phyloP scores from a whole-genome alignment of 2,888 invertebrate genomes.

The Trileptium ribeirensis region DNA sequence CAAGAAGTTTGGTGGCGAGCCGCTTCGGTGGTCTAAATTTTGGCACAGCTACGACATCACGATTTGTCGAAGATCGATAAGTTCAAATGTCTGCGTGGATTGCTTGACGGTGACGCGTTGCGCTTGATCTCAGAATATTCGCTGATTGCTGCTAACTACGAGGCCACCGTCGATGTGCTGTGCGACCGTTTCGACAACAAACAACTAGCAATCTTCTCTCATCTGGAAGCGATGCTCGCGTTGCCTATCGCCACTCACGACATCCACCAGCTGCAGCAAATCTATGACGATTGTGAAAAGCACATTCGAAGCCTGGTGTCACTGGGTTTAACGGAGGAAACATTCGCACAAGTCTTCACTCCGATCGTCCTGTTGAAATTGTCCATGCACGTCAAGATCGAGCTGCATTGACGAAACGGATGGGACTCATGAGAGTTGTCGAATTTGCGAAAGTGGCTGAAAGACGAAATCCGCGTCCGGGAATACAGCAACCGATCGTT shows the following conservation, averaged over 20 bases:
- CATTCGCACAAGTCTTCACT: background rate
- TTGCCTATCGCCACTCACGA: background rate
- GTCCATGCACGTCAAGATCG: background rate
- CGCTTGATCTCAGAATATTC: background rate
- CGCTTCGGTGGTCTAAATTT: background rate
- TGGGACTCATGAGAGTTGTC: background rate
- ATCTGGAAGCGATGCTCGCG: background rate
- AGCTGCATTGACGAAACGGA: conserved; percentile 3
- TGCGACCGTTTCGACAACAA: background rate
- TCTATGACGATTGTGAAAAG: background rate
- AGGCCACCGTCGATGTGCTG: background rate
- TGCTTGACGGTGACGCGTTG: background rate
- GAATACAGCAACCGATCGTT: background rate
- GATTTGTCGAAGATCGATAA: background rate
- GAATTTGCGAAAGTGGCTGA: background rate
- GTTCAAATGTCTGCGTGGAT: background rate
- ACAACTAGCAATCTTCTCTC: background rate
- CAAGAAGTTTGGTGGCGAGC: background rate
- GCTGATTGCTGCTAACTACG: background rate
- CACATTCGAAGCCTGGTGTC: background rate
- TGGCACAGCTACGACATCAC: background rate
- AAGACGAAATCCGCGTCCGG: background rate
- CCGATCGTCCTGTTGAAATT: conserved; percentile 1
- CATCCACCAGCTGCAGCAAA: background rate
- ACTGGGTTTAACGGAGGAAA: background rate